These are phyloP conservation scores for Polyommatus iphigenia DNA, from an alignment of 2,888 invertebrate species.

Conservation along the genomic window DNA sequence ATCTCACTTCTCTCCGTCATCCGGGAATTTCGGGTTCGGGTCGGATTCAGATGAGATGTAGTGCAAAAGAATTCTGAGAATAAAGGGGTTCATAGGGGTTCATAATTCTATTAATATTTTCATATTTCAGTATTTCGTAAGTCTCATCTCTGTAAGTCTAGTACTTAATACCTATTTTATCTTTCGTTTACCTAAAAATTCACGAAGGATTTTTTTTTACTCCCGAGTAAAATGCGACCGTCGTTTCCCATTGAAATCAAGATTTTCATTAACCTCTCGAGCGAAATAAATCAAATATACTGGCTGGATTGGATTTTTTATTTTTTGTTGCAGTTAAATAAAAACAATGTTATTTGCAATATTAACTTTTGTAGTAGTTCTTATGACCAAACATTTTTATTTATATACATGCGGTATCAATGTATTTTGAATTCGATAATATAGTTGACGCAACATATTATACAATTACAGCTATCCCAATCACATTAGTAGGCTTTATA, in stretches of 20 bases:
- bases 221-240: not conserved
- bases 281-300: not conserved
- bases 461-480: not conserved
- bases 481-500: conserved; percentile 8
- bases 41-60: too few relatives aligned
- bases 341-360: not conserved
- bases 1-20: too few relatives aligned
- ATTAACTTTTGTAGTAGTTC: not conserved
- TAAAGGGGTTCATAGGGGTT: too few relatives aligned
- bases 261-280: not conserved
- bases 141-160: not conserved
- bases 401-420: too few relatives aligned
- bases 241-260: not conserved
- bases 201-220: not conserved
- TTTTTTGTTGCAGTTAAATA: not conserved
- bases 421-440: too few relatives aligned
- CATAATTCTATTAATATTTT: too few relatives aligned
- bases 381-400: too few relatives aligned
- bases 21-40: too few relatives aligned
- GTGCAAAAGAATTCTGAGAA: too few relatives aligned
- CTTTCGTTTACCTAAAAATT: not conserved
- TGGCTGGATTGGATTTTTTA: not conserved
- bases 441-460: not conserved
- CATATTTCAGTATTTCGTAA: too few relatives aligned
- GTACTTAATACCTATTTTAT: not conserved